These are phyloP conservation scores for Lissonota sp. DNA, from an alignment of 2,888 invertebrate species.

Conservation along the genomic window DNA sequence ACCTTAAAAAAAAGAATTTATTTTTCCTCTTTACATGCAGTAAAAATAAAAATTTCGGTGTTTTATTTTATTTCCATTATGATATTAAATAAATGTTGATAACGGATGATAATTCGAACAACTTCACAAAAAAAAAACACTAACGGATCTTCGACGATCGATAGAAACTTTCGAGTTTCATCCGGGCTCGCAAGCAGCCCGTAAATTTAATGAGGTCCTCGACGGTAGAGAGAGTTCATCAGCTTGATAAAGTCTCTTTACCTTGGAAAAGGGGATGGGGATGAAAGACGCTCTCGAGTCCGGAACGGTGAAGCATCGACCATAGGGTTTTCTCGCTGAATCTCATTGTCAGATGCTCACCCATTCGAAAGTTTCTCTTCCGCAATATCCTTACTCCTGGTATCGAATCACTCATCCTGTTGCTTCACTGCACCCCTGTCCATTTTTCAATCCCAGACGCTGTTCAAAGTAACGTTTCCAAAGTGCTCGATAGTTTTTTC, in stretches of 20 bases:
- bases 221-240: slow-evolving; percentile 56
- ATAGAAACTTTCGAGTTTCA: slow-evolving; percentile 2
- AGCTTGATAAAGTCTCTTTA: slow-evolving; percentile 46
- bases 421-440: no score
- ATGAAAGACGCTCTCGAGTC: no score
- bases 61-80: no score
- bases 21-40: no score
- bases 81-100: neutral
- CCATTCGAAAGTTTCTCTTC: neutral
- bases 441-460: no score
- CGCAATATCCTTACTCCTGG: no score
- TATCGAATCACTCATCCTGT: no score
- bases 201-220: slow-evolving; percentile 50
- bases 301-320: no score
- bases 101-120: neutral
- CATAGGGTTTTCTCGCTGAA: slow-evolving; percentile 1
- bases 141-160: neutral
- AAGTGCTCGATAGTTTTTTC: no score
- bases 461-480: no score
- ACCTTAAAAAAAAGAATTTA: no score
- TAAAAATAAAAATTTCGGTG: no score
- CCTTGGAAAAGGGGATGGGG: neutral
- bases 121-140: neutral
- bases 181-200: neutral
- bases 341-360: slow-evolving; percentile 35